Conservation (phyloP, 2,888 invertebrate genomes). For the Heliconius cydno region DNA sequence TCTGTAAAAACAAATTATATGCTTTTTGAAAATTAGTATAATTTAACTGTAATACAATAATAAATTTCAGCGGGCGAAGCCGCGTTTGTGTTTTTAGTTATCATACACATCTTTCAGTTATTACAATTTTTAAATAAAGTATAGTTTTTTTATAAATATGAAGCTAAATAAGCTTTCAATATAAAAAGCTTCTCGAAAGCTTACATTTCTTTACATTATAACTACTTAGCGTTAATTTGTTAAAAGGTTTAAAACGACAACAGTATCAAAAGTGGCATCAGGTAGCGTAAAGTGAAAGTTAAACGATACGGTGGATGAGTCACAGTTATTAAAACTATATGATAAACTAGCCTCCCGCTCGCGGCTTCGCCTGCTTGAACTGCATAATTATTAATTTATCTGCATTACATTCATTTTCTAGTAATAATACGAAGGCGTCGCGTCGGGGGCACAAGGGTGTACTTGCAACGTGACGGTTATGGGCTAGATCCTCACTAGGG, state of each 20-base stretch:
- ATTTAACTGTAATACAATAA: too few species aligned
- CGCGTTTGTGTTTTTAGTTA: too few species aligned
- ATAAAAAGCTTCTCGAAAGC: slow-evolving; percentile 10
- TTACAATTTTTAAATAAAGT: background rate
- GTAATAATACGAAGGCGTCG: background rate
- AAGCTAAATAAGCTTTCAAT: background rate
- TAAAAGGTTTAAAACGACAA: slow-evolving; percentile 19
- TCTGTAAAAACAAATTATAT: too few species aligned
- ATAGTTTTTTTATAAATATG: background rate
- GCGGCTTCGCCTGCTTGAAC: too few species aligned
- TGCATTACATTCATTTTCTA: too few species aligned
- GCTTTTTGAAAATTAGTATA: too few species aligned
- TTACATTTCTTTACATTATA: slow-evolving; percentile 7
- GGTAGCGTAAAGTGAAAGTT: slow-evolving; percentile 41
- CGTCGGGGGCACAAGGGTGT: background rate
- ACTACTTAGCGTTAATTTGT: slow-evolving; percentile 25
- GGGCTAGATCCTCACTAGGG: background rate
- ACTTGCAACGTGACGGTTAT: background rate
- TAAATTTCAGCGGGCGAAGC: too few species aligned
- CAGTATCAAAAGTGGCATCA: slow-evolving; percentile 28
- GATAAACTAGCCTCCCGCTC: too few species aligned
- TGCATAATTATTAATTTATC: too few species aligned
- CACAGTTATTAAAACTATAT: slow-evolving; percentile 23
- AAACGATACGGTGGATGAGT: slow-evolving; percentile 36
- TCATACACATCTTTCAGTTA: background rate